phyloP scores from a whole-genome alignment of 2,888 invertebrate genomes.

The Sylvicola fuscatus region DNA sequence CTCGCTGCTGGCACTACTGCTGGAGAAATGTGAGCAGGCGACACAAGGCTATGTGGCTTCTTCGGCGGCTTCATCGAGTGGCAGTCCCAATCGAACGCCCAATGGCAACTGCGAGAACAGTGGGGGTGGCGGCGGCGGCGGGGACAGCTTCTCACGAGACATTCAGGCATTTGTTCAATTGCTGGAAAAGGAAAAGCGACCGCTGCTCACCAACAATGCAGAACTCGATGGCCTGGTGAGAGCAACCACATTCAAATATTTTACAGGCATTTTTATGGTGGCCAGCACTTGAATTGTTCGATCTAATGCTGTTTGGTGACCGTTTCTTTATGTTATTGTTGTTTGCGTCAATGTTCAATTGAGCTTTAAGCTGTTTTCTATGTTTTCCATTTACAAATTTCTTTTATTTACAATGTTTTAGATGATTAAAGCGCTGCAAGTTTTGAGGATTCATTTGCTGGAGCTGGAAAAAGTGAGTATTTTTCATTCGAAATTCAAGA shows the following conservation, averaged over 20 bases:
- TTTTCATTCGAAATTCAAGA: not conserved
- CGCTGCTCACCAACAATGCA: slow-evolving; percentile 74
- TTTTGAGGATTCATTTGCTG: slow-evolving; percentile 73
- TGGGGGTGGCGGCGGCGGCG: slow-evolving; percentile 4
- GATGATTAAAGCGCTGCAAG: slow-evolving; percentile 80
- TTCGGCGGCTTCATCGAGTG: slow-evolving; percentile 79
- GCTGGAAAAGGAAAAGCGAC: slow-evolving; percentile 66
- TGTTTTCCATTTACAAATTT: too few relatives aligned
- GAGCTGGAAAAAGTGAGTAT: slow-evolving; percentile 55
- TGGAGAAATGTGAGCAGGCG: slow-evolving; percentile 93
- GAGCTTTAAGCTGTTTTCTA: too few relatives aligned
- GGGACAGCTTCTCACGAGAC: slow-evolving; percentile 11
- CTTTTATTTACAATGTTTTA: slow-evolving; percentile 16
- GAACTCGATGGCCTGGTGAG: slow-evolving; percentile 85
- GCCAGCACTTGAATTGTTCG: too few relatives aligned
- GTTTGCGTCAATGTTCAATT: too few relatives aligned
- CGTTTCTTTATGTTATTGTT: too few relatives aligned
- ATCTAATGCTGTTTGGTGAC: too few relatives aligned
- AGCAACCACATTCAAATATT: slow-evolving; percentile 7
- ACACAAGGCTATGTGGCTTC: slow-evolving; percentile 68
- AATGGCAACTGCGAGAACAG: slow-evolving; percentile 9
- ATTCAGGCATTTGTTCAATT: slow-evolving; percentile 64
- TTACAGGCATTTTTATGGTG: not conserved
- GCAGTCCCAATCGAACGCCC: slow-evolving; percentile 16
- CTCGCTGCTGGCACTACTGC: slow-evolving; percentile 72